Evolutionary conservation across 2,888 invertebrate genomes (phyloP), one percentile per base, ranked within the genome.

Genomic region (Caenorhabditis japonica): DNA sequence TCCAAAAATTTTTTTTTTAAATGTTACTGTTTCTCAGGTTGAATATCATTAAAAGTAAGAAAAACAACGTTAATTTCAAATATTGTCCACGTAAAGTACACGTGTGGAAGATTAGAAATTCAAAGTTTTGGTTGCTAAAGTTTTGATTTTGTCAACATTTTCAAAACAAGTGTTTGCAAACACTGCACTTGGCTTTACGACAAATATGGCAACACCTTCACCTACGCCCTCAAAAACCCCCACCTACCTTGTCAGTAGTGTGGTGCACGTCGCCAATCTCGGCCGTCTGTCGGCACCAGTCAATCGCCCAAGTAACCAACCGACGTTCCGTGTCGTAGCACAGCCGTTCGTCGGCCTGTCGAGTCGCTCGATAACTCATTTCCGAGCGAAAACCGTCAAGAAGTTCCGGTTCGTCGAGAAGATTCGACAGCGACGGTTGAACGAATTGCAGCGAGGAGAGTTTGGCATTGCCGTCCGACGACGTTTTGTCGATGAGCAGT

Each of bases 351-450:
- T 77, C 74, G 55, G 80, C 77, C 52, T 47, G 51, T 61, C 46
- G 60, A 56, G 69, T 71, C 56, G 75, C 72, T 73, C 69, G 64
- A 75, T 75, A 79, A 58, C 72, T 64, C 76, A 79, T 76, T 58
- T 75, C 75, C 39, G 79, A 81, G 55, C 84, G 77, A 62, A 77
- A 81, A 59, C 79, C 73, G 64, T 83, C 82, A 64, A 84, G 69
- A 62, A 80, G 75, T 62, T 82, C 80, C 10, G 84, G 84, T 56
- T 77, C 69, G 19, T 73, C 70, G 64, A 79, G 66, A 52, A 76
- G 71, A 55, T 76, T 74, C 36, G 39, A 41, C 15, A 79, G 79
- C n/a, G 75, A 69, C 49, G 66, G 58, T 27, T 72, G 61, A 17
- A 60, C 59, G 53, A 51, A 60, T 12, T 70, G 66, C 27, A 60